Evolutionary conservation across 2,888 invertebrate species (phyloP).

Genomic region (Cheilosia impressa): DNA sequence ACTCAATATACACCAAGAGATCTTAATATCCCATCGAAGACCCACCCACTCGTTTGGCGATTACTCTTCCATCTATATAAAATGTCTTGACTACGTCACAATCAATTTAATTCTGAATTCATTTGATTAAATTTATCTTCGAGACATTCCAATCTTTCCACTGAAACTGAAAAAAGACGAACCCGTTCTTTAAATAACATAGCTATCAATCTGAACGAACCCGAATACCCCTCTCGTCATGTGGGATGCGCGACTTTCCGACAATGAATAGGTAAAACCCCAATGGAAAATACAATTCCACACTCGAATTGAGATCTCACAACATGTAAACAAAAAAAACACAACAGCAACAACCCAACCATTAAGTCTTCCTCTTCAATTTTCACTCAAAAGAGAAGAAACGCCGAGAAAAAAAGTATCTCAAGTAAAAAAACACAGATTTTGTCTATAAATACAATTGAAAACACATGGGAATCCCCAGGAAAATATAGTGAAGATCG

Average conservation of each 20-base stretch:
- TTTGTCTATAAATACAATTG: slow-evolving; percentile 60
- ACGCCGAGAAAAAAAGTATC: slow-evolving; percentile 44
- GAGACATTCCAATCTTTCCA: slow-evolving; percentile 46
- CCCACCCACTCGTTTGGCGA: slow-evolving; percentile 32
- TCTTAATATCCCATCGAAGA: slow-evolving; percentile 30
- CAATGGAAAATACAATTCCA: slow-evolving; percentile 42
- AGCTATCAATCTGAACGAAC: slow-evolving; percentile 29
- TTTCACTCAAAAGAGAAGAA: slow-evolving; percentile 27
- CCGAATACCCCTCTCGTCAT: background rate
- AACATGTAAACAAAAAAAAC: slow-evolving; percentile 63
- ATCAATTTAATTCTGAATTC: slow-evolving; percentile 46
- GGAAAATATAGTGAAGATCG: slow-evolving; percentile 31
- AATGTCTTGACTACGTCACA: slow-evolving; percentile 59
- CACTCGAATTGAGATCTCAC: slow-evolving; percentile 59
- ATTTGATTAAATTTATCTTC: slow-evolving; percentile 38
- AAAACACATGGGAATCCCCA: slow-evolving; percentile 74
- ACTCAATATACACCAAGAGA: slow-evolving; percentile 8
- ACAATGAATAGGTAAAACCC: background rate
- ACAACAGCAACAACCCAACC: background rate
- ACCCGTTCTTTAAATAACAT: slow-evolving; percentile 23
- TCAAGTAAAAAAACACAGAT: slow-evolving; percentile 23
- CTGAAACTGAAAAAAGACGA: slow-evolving; percentile 1
- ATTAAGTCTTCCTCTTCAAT: slow-evolving; percentile 8
- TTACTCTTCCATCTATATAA: background rate
- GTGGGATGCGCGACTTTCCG: slow-evolving; percentile 29